Base-by-base conservation (phyloP, 2,797 vertebrate species). In the Onychomys arenicola region DNA sequence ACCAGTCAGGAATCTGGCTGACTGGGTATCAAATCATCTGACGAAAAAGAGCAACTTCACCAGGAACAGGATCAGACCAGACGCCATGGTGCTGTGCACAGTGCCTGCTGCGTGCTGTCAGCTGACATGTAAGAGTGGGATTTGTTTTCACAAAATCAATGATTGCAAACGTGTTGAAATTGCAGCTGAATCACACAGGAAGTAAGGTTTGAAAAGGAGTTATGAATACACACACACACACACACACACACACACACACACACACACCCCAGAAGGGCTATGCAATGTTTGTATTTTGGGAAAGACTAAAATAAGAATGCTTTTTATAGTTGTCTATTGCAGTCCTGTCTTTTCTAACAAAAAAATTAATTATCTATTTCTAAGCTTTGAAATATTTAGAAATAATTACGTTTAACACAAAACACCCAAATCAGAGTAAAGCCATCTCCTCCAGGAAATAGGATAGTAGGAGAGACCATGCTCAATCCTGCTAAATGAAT, bases 241-340 rank as follows among this genome's bases (percentile, higher is more conserved):
- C 9, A 34, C 21, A 90, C 19, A 43, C 32, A 80, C 29, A 82
- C 9, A 32, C 21, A 92, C 19, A 37, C 32, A 82, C 29, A 77
- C 9, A 34, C 21, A 67, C 7, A 13, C 9, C 23, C 57, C 73
- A 92, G 59, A 90, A 95, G 59, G 12, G 25, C n/a, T 93, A 73
- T 32, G 57, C 12, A 49, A 90, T 89, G 14, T 69, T 89, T 82
- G 17, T 90, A 93, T 96, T 97, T 93, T 65, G 25, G 76, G 77
- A 93, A 93, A 97, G 29, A 82, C 37, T 73, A 32, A 87, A 94
- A 94, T 95, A 59, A 46, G 32, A 61, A 71, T 59, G 14, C 52
- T 90, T 93, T 96, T 96, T 94, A 96, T 89, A 90, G 55, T 37
- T 88, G 32, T 92, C 65, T 89, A 29, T 90, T 87, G 80, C 23